phyloP scores from a whole-genome alignment of 1,140 invertebrate species.

The Sipha flava region DNA sequence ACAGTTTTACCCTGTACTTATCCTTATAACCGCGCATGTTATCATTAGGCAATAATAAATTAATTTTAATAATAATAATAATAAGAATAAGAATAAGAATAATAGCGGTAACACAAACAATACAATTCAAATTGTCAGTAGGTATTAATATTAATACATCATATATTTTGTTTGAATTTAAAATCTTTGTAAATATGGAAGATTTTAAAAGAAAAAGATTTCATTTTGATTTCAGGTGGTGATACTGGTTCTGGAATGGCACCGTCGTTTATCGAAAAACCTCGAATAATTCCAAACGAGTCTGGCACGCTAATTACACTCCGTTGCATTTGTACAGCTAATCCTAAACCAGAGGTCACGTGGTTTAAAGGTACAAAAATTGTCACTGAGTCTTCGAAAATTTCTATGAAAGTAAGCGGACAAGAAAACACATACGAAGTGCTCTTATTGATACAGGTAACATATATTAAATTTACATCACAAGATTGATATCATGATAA shows the following conservation, averaged over 20 bases:
- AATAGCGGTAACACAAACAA: neutral
- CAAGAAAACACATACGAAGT: slow-evolving; percentile 84
- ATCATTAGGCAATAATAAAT: neutral
- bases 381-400: slow-evolving; percentile 77
- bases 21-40: slow-evolving; percentile 10
- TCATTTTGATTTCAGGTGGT: slow-evolving; percentile 54
- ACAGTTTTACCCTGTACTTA: neutral
- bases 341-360: slow-evolving; percentile 78
- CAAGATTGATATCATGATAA: no score
- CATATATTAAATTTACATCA: slow-evolving; percentile 7
- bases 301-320: slow-evolving; percentile 89
- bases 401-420: slow-evolving; percentile 65
- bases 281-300: slow-evolving; percentile 94
- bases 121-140: neutral
- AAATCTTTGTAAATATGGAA: no score
- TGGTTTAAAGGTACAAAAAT: slow-evolving; percentile 82
- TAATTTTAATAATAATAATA: neutral
- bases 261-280: slow-evolving; percentile 93
- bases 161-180: neutral
- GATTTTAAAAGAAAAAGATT: neutral
- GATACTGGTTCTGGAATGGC: slow-evolving; percentile 81
- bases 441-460: slow-evolving; percentile 76
- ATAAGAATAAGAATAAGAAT: neutral
- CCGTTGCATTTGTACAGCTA: slow-evolving; percentile 90
- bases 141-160: neutral